Evolutionary conservation across 2,797 vertebrate species (phyloP), one percentile per base, ranked within the genome.

Genomic region (Crenuchus spilurus): DNA sequence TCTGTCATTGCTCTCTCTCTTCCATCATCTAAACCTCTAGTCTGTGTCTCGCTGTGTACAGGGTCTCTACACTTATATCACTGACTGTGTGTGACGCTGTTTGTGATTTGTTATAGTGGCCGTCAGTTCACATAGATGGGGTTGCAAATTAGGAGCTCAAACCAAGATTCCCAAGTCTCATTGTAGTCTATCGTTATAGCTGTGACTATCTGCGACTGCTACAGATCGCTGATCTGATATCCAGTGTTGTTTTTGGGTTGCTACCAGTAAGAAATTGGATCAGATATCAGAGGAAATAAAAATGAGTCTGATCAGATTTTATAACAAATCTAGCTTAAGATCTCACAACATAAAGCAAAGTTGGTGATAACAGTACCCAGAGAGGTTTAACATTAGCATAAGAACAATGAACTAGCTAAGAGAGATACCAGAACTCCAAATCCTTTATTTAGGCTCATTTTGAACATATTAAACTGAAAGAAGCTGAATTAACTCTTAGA

Each of bases 11-110:
- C 33, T 33, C 28, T 28, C 35, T 20, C 66, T 63, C 11, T 58
- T 51, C 22, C 8, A 60, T 26, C 61, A 44, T 35, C 44, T 52
- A 57, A 49, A 18, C 35, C 31, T 48, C 48, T 73, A 14, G 39
- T 37, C 62, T 55, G 26, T 30, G 16, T n/a, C 18, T 67, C 44
- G 37, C 33, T 58, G 11, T 72, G 46, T 64, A n/a, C n/a, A n/a
- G 37, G 37, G 42, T 30, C 24, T 64, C 37, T 70, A 16, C 39
- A 55, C 14, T 31, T 70, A 73, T 16, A 58, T 26, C 16, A 35
- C 44, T 28, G n/a, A 13, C 35, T 48, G 33, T 72, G 30, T 54
- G 28, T 68, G 44, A n/a, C n/a, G n/a, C n/a, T 28, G 42, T 31
- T 22, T 55, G 14, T 26, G n/a, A 1, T 16, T 33, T 42, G 24